These are phyloP conservation scores for Drosophila kepulauana DNA, from an alignment of 1,140 invertebrate species.

Conservation along the genomic window DNA sequence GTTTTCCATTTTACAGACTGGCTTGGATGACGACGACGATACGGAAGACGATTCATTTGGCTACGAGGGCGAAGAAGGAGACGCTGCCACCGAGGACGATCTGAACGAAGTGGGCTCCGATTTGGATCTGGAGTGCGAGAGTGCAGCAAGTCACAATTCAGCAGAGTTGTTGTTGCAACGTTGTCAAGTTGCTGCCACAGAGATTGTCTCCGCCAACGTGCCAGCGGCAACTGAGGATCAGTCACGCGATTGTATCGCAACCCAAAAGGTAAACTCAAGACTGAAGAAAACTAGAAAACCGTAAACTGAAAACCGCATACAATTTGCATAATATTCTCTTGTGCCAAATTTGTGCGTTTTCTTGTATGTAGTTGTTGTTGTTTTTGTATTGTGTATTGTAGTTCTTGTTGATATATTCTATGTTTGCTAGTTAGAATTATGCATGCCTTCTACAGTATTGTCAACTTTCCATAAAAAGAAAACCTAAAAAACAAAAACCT, in stretches of 20 bases:
- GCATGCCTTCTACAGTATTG: slow-evolving; percentile 65
- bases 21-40: slow-evolving; percentile 73
- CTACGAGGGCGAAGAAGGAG: slow-evolving; percentile 69
- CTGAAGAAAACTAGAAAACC: not conserved
- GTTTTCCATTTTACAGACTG: slow-evolving; percentile 55
- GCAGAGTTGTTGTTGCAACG: slow-evolving; percentile 54
- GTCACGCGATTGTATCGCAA: slow-evolving; percentile 80
- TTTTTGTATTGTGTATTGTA: slow-evolving; percentile 37
- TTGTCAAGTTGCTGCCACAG: slow-evolving; percentile 59
- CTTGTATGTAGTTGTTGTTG: slow-evolving; percentile 43
- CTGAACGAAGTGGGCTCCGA: slow-evolving; percentile 78
- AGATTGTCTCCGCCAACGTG: slow-evolving; percentile 54
- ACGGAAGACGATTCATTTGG: slow-evolving; percentile 74
- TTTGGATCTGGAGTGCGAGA: slow-evolving; percentile 72
- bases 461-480: slow-evolving; percentile 55
- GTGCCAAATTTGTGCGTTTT: slow-evolving; percentile 45
- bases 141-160: slow-evolving; percentile 33
- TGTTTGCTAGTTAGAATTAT: slow-evolving; percentile 40
- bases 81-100: slow-evolving; percentile 78
- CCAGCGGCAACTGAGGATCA: slow-evolving; percentile 50
- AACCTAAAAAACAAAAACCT: slow-evolving; percentile 14
- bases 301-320: not conserved
- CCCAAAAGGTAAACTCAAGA: slow-evolving; percentile 71
- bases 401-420: slow-evolving; percentile 24
- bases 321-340: slow-evolving; percentile 40